Evolutionary conservation across 2,888 invertebrate species (phyloP).

Genomic region (Ellobium chinense): DNA sequence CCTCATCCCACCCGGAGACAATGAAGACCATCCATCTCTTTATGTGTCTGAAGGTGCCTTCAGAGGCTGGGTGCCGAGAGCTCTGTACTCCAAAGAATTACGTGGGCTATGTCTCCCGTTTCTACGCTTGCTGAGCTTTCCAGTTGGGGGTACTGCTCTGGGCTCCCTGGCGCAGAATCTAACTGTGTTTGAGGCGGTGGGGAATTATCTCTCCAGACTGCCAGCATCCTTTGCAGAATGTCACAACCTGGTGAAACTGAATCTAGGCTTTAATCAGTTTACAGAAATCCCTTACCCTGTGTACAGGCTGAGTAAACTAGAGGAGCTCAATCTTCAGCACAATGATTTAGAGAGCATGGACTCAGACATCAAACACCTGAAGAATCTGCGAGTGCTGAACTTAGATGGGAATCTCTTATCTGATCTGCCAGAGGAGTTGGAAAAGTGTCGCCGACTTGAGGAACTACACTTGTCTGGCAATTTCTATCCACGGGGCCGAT

Average conservation of each 20-base stretch:
- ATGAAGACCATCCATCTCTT: constrained; percentile 49
- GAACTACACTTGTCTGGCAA: constrained; percentile 71
- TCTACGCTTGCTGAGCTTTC: constrained; percentile 68
- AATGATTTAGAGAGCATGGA: constrained; percentile 63
- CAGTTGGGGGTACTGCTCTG: constrained; percentile 68
- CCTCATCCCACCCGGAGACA: constrained; percentile 56
- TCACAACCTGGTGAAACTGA: constrained; percentile 59
- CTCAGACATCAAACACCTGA: constrained; percentile 62
- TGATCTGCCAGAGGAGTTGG: constrained; percentile 63
- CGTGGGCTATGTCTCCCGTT: constrained; percentile 67
- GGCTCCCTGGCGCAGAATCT: constrained; percentile 62
- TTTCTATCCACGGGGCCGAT: constrained; percentile 67
- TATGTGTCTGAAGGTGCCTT: constrained; percentile 69
- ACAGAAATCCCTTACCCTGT: constrained; percentile 63
- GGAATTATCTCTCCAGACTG: constrained; percentile 65
- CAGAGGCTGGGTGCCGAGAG: constrained; percentile 71
- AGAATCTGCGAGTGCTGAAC: constrained; percentile 61
- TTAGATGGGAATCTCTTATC: constrained; percentile 65
- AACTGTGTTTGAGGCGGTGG: constrained; percentile 65
- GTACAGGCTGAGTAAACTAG: constrained; percentile 59
- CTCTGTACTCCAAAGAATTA: constrained; percentile 63
- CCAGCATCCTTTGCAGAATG: constrained; percentile 69
- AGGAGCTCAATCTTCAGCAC: constrained; percentile 64
- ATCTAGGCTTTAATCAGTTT: constrained; percentile 68
- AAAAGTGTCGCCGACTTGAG: constrained; percentile 61